A percentile compares a stretch with the other conserved stretches of the same genome.
phyloP scores from a whole-genome alignment of 2,888 invertebrate genomes.

The Hedya salicella region DNA sequence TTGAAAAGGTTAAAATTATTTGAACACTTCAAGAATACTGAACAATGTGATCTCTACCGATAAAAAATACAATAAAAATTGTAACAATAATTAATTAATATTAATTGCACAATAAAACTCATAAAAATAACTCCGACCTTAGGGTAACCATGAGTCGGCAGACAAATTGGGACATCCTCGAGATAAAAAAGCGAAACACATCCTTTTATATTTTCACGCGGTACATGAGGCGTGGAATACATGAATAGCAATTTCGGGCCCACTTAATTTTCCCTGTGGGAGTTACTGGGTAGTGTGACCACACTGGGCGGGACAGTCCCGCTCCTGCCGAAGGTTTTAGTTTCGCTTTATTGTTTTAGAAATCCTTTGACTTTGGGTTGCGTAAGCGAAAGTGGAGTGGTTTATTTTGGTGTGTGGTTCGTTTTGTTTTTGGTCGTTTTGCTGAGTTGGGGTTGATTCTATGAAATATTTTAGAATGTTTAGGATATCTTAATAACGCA shows the following conservation, averaged over 20 bases:
- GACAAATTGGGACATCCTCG: constrained; percentile 37
- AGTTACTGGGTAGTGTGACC: constrained; percentile 45
- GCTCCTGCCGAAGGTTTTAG: constrained; percentile 45
- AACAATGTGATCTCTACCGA: no score
- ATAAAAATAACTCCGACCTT: constrained; percentile 3
- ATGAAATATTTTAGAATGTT: no score
- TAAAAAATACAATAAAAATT: neutral
- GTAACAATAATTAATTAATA: neutral
- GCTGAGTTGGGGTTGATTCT: constrained; percentile 3
- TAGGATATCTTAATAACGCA: no score
- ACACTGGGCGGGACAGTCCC: constrained; percentile 44
- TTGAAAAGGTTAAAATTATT: no score
- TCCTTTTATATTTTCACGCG: constrained; percentile 46
- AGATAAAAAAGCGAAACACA: constrained; percentile 47
- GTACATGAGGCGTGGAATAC: constrained; percentile 49
- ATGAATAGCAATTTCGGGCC: constrained; percentile 54
- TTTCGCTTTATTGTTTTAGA: constrained; percentile 47
- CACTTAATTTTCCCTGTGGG: constrained; percentile 52
- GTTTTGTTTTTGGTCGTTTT: neutral
- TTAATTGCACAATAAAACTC: constrained; percentile 1
- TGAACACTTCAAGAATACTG: no score
- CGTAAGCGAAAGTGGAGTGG: constrained; percentile 22
- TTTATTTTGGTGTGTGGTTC: constrained; percentile 1
- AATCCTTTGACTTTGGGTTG: constrained; percentile 39
- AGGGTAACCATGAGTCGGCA: constrained; percentile 34